These are phyloP conservation scores for Marcusenius ussheri DNA, from an alignment of 2,113 vertebrate genomes.

Conservation along the genomic window DNA sequence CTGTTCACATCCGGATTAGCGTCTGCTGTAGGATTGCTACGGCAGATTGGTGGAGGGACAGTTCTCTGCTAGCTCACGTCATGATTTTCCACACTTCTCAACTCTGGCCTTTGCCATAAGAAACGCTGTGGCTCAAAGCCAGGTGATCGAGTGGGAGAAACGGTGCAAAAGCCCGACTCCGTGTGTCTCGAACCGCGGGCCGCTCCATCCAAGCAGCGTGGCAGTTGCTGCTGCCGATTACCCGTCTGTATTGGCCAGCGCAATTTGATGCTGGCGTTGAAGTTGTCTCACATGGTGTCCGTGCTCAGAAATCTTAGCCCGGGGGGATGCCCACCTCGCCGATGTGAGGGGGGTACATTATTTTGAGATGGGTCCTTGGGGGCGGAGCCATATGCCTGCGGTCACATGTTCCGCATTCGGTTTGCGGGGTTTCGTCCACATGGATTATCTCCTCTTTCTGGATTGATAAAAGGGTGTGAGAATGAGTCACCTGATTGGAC, in stretches of 20 bases:
- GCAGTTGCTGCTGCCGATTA: slow-evolving; percentile 11
- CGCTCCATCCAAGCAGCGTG: background rate
- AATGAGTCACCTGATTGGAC: background rate
- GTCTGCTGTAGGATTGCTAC: background rate
- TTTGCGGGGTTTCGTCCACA: background rate
- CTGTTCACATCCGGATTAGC: background rate
- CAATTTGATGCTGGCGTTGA: slow-evolving; percentile 2
- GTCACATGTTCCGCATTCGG: background rate
- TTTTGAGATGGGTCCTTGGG: background rate
- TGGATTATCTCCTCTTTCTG: background rate
- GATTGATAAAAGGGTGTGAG: background rate
- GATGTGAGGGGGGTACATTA: background rate
- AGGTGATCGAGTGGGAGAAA: background rate
- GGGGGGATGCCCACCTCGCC: background rate
- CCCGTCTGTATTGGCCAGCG: background rate
- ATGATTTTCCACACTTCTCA: background rate
- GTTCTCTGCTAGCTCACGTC: background rate
- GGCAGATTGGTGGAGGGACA: background rate
- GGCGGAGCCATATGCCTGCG: background rate
- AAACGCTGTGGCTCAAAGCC: background rate
- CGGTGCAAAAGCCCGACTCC: background rate
- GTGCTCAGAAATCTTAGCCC: background rate
- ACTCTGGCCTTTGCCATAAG: background rate
- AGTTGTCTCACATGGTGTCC: background rate
- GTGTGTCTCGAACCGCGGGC: background rate